Evolutionary conservation across 1,140 invertebrate species (phyloP).

Genomic region (Cherax destructor): DNA sequence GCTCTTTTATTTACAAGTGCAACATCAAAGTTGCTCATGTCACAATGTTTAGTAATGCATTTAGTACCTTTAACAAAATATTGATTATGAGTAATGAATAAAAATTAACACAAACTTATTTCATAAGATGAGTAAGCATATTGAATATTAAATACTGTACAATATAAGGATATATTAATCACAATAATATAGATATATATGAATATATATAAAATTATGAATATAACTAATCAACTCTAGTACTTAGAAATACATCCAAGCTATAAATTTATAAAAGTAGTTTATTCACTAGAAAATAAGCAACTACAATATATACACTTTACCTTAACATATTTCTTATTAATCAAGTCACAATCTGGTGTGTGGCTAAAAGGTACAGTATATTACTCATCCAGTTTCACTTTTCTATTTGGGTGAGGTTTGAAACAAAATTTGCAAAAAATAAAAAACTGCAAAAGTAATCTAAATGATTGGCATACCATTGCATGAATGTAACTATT

Average conservation of each 20-base stretch:
- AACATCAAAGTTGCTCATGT: too few species aligned
- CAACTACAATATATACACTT: background rate
- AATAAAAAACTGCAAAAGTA: background rate
- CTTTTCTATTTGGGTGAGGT: background rate
- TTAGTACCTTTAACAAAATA: too few species aligned
- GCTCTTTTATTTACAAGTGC: too few species aligned
- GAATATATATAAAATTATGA: constrained; percentile 25
- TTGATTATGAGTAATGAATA: too few species aligned
- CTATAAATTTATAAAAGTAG: background rate
- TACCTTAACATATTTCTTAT: background rate
- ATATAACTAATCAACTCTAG: background rate
- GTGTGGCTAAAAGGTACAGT: background rate
- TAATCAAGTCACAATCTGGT: background rate
- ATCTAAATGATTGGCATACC: background rate
- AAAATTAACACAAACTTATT: too few species aligned
- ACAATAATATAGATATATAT: constrained; percentile 7
- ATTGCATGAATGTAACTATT: background rate
- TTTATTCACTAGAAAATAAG: background rate
- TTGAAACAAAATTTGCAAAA: background rate
- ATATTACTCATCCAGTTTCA: background rate
- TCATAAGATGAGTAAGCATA: too few species aligned
- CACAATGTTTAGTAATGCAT: too few species aligned
- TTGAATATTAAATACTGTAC: too few species aligned
- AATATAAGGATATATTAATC: too few species aligned
- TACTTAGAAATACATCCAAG: background rate